Evolutionary conservation across 2,113 vertebrate genomes (phyloP).

Genomic region (Euleptes europaea): DNA sequence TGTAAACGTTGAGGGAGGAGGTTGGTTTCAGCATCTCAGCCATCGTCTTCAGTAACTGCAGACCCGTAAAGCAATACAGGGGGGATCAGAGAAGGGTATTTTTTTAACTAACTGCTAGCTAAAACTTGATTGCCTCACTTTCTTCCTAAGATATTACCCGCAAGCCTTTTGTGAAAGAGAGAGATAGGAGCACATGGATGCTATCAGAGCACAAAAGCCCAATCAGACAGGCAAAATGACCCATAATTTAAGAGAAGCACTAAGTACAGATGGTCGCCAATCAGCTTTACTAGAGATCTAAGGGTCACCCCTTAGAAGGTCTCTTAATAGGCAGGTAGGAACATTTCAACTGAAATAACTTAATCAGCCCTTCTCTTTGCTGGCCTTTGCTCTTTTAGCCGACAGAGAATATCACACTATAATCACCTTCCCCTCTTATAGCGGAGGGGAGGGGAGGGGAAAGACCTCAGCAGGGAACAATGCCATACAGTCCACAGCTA

Average conservation of each 20-base stretch:
- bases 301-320: background rate
- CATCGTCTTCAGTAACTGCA: background rate
- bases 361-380: background rate
- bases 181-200: background rate
- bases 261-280: background rate
- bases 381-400: background rate
- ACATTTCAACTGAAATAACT: background rate
- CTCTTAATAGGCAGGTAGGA: background rate
- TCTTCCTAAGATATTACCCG: background rate
- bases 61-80: background rate
- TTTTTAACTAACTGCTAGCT: background rate
- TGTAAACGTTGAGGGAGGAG: too few species aligned
- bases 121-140: background rate
- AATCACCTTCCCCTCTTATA: too few species aligned
- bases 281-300: background rate
- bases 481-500: too few species aligned
- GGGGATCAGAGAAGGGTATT: background rate
- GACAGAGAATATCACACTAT: background rate
- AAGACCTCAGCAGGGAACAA: too few species aligned
- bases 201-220: background rate
- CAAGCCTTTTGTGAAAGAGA: background rate
- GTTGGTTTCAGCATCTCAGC: background rate
- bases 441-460: too few species aligned
- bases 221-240: background rate
- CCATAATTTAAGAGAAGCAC: background rate